These are phyloP conservation scores for Drosophila gunungcola DNA, from an alignment of 1,140 invertebrate genomes.

Conservation along the genomic window DNA sequence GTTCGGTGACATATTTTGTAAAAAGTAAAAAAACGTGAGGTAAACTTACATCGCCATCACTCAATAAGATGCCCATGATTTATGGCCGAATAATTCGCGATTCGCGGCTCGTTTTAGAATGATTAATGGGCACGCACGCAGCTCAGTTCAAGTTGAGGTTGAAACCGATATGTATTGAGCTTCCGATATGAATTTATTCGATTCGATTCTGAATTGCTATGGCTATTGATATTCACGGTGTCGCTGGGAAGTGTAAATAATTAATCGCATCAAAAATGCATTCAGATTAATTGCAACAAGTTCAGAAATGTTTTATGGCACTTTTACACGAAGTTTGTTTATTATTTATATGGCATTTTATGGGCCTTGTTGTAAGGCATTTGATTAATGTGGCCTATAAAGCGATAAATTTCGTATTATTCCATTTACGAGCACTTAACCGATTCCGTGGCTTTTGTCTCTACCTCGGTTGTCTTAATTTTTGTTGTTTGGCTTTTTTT, in stretches of 20 bases:
- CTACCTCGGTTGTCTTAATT: conserved; percentile 10
- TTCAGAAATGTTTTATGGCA: conserved; percentile 48
- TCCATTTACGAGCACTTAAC: conserved; percentile 76
- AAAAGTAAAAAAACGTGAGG: conserved; percentile 25
- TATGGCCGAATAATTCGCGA: conserved; percentile 43
- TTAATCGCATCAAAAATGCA: conserved; percentile 42
- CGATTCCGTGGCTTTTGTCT: conserved; percentile 34
- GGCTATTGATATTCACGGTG: conserved; percentile 43
- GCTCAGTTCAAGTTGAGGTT: conserved; percentile 34
- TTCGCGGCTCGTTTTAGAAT: conserved; percentile 54
- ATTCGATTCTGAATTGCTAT: conserved; percentile 8
- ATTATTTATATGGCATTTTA: conserved; percentile 66
- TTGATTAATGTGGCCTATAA: conserved; percentile 68
- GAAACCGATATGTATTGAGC: neutral
- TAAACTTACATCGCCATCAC: conserved; percentile 82
- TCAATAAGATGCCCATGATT: conserved; percentile 81
- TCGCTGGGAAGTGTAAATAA: conserved; percentile 47
- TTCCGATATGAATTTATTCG: conserved; percentile 15
- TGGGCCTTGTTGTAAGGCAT: conserved; percentile 59
- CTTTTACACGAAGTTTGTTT: conserved; percentile 50
- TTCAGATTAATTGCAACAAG: conserved; percentile 61
- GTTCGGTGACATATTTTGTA: conserved; percentile 22
- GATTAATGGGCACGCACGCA: conserved; percentile 44
- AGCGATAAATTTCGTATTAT: conserved; percentile 68
- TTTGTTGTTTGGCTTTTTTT: conserved; percentile 13